A percentile compares a stretch with the other conserved stretches of the same genome.
Evolutionary conservation across 2,888 invertebrate species (phyloP).

Genomic region (Aphrophora alni): DNA sequence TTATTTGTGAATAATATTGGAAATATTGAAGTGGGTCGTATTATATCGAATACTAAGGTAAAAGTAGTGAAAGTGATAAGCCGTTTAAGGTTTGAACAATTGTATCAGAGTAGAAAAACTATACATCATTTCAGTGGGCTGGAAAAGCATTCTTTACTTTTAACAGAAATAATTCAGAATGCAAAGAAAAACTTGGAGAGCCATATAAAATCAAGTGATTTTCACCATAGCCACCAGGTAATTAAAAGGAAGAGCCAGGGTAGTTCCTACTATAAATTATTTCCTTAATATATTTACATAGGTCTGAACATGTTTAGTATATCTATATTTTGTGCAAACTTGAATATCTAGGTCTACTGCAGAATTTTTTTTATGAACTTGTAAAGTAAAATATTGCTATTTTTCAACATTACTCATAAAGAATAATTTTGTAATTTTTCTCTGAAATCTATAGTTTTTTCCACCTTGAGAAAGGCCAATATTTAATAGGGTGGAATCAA

Average conservation of each 20-base stretch:
- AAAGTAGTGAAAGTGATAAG: conserved; percentile 47
- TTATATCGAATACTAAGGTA: conserved; percentile 48
- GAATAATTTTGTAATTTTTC: too few species aligned
- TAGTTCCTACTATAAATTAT: too few species aligned
- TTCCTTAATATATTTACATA: too few species aligned
- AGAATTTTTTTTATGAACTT: too few species aligned
- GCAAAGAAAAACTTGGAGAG: neutral
- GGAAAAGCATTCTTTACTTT: conserved; percentile 24
- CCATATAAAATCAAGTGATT: neutral
- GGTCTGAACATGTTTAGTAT: too few species aligned
- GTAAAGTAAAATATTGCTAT: too few species aligned
- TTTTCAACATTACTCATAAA: too few species aligned
- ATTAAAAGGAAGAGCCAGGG: neutral
- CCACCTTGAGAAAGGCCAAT: too few species aligned
- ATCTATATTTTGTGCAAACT: too few species aligned
- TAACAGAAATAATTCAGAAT: conserved; percentile 25
- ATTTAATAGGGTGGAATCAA: too few species aligned
- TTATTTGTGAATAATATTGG: conserved; percentile 47
- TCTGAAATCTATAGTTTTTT: too few species aligned
- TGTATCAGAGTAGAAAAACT: conserved; percentile 41
- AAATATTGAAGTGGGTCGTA: conserved; percentile 46
- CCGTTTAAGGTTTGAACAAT: conserved; percentile 50
- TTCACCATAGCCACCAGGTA: neutral
- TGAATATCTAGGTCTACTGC: too few species aligned
- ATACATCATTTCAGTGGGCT: neutral